Evolutionary conservation across 2,113 vertebrate genomes (phyloP), one percentile per base, ranked within the genome.

Genomic region (Amazona guildingii): DNA sequence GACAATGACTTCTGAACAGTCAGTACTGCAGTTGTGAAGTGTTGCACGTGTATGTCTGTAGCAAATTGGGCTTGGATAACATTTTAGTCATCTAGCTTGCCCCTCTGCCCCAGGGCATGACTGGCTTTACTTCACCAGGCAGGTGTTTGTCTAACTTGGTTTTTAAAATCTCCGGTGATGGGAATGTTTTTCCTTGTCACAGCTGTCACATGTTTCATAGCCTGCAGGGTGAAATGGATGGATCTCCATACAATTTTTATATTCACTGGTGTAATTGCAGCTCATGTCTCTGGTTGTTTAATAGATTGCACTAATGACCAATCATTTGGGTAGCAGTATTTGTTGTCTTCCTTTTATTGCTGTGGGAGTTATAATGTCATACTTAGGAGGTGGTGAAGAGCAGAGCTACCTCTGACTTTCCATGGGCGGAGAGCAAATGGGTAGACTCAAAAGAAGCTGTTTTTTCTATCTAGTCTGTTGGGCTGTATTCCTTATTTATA

Each of bases 131-230:
- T 84, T 81, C 51, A 54, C 6, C 64, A 67, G 64, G 51, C 68
- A 74, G 41, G 57, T 77, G 76, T 77, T 73, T 67, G 77, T 84
- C 69, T 67, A 23, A 74, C 72, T 70, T 0, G 0, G 10, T 55
- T 41, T 77, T 73, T 68, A 9, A 80, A 46, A 33, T 66, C 72
- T 51, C 54, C 25, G 5, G 51, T 62, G 69, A 70, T 31, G 73
- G n/a, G 21, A 63, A n/a, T 43, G 39, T 61, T 94, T 77, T 68
- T 23, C 70, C 62, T 82, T 46, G 57, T 84, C 77, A 78, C 81
- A 94, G 92, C 86, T 90, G 83, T 59, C 74, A 64, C n/a, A 67
- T 85, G 63, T 41, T 66, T 78, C 57, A 64, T 63, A 91, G 92
- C 80, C 95, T 66, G 73, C 6, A 4, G 77, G 76, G 3, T 77